Evolutionary conservation across 2,888 invertebrate species (phyloP), one percentile per base, ranked within the genome.

Genomic region (Tinea trinotella): DNA sequence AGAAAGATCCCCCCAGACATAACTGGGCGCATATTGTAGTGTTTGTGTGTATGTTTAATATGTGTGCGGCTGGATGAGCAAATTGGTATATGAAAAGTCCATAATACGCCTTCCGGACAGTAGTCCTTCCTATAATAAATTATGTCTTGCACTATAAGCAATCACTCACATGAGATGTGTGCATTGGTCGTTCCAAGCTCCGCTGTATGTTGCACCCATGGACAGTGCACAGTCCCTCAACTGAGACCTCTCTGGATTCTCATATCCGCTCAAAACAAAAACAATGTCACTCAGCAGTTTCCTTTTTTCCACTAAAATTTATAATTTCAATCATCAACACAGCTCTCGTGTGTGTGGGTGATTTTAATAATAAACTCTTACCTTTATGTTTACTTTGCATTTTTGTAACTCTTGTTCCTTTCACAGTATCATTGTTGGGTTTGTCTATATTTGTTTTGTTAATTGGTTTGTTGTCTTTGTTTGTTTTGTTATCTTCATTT

Each of bases 161-260:
- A n/a, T n/a, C 10, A 81, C 91, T 87, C 78, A 96, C 94, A 97
- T 88, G 59, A 97, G 89, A 80, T 97, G 97, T 4, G 96, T 96
- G 71, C 94, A 95, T 19, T 69, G 71, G 13, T 75, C 67, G 53
- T 88, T 88, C 96, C 96, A 96, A 77, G 94, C 93, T 0, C 89
- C 80, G 68, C 88, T 89, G 68, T 93, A 95, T 60, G 84, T 87
- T 1, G 95, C 96, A 1, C 97, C 97, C 89, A 97, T 89, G 54
- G 89, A 88, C 2, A 91, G 56, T 4, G 93, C 95, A 60, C 88
- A 87, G 58, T 87, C 88, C 30, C 96, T 80, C 52, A 97, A 67
- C 56, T 86, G 75, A 0, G 87, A 88, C 52, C 97, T 88, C 56
- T 88, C 87, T 3, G 97, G 97, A 84, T 97, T 93, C 81, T 91